A percentile compares a stretch with the other conserved stretches of the same genome.
Evolutionary conservation across 1,140 invertebrate genomes (phyloP).

Genomic region (Penaeus chinensis): DNA sequence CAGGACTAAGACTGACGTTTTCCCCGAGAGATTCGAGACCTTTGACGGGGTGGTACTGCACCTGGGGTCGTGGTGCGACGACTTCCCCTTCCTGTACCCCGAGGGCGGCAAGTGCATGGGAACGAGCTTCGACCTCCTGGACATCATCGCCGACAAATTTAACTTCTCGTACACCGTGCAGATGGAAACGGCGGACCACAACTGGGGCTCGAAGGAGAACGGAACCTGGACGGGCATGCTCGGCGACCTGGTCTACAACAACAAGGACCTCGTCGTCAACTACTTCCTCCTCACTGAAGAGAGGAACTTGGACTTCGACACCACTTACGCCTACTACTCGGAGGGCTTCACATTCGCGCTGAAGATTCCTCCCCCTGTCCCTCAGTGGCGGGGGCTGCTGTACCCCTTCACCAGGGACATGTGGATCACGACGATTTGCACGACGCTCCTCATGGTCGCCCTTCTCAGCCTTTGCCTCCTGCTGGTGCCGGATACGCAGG

Average conservation of each 20-base stretch:
- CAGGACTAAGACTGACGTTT: background rate
- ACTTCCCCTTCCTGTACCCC: constrained; percentile 51
- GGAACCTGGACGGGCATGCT: constrained; percentile 52
- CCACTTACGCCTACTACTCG: constrained; percentile 42
- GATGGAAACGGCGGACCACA: constrained; percentile 40
- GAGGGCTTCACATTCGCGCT: constrained; percentile 48
- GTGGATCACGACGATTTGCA: constrained; percentile 36
- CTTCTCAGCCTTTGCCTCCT: constrained; percentile 26
- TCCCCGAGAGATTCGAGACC: constrained; percentile 34
- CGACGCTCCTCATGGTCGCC: constrained; percentile 16
- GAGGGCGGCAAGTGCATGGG: constrained; percentile 19
- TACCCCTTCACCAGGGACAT: constrained; percentile 44
- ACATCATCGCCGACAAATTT: constrained; percentile 22
- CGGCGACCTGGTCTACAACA: constrained; percentile 48
- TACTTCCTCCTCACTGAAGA: constrained; percentile 34
- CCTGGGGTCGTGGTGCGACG: constrained; percentile 50
- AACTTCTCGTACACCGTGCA: constrained; percentile 48
- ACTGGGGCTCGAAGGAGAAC: constrained; percentile 50
- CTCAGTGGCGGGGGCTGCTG: constrained; percentile 48
- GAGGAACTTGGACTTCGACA: constrained; percentile 42
- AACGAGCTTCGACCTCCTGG: constrained; percentile 37
- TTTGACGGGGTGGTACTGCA: constrained; percentile 29
- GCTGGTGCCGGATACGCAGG: constrained; percentile 29
- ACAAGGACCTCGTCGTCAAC: constrained; percentile 50
- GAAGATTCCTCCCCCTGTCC: constrained; percentile 33